Base-by-base conservation (phyloP, 1,140 invertebrate genomes). In the Rhopalosiphum maidis region DNA sequence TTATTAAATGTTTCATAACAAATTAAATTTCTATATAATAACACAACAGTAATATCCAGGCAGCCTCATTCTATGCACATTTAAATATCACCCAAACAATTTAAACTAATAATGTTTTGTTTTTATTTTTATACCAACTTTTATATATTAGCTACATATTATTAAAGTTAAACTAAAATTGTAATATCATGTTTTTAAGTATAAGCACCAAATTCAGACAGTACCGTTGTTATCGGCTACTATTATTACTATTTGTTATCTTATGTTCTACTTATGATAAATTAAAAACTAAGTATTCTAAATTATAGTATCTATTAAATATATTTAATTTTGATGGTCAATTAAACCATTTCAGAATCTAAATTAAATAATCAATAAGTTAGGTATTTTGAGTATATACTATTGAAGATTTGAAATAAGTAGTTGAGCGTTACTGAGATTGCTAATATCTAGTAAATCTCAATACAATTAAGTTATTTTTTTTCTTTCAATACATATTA, bases 151-250 rank as follows among this genome's bases (percentile, higher is more conserved):
- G 35, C 46, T 91, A 91, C 2, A 35, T 85, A 85, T 86, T 41
- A 22, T 54, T 23, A 18, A 54, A 41, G 37, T 48, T 86, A 91
- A 48, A 91, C 30, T 48, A 48, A 83, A 77, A 23, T 48, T 37
- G 30, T 83, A 82, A 22, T 77, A 82, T 93, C 30, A 46, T 86
- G 11, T 93, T 93, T 92, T 93, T 93, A 86, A 93, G 77, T 91
- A 82, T 86, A 93, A 93, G 91, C 91, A 85, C 91, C 91, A 93
- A 93, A 86, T 93, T 93, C 82, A 85, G 91, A 93, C 91, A 93
- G 48, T 85, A 41, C 91, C 91, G 68, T 83, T 83, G 9, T 82
- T 51, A 92, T 83, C 90, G 90, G 90, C 46, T 30, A 51, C 54
- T 55, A 60, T n/a, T n/a, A 77, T 77, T 77, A 77, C 60, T 77